These are phyloP conservation scores for Pecten maximus DNA, from an alignment of 2,888 invertebrate genomes.

Conservation along the genomic window DNA sequence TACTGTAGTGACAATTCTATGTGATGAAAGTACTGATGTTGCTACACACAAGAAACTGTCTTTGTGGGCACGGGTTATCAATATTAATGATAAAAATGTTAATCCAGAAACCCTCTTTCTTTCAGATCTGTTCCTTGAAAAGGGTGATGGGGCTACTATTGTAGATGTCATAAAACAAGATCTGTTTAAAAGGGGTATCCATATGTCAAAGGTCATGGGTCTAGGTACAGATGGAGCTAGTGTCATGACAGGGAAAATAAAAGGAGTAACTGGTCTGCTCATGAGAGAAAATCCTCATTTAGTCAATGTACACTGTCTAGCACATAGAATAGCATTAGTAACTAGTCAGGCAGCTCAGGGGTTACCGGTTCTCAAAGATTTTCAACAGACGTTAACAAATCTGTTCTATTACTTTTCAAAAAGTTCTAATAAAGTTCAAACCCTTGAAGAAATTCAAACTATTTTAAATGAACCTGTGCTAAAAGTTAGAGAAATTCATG, in stretches of 20 bases:
- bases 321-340: slow-evolving; percentile 53
- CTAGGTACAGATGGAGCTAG: slow-evolving; percentile 50
- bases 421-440: not conserved
- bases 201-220: slow-evolving; percentile 45
- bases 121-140: no score
- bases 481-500: not conserved
- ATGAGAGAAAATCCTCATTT: slow-evolving; percentile 50
- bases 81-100: no score
- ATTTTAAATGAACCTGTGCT: not conserved
- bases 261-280: slow-evolving; percentile 46
- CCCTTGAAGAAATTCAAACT: not conserved
- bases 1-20: no score
- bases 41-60: no score
- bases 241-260: slow-evolving; percentile 51
- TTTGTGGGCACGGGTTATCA: no score
- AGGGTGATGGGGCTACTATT: no score
- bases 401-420: not conserved
- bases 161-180: no score
- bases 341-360: slow-evolving; percentile 55
- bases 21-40: no score
- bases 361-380: no score
- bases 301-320: slow-evolving; percentile 53
- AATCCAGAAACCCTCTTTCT: no score
- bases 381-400: not conserved
- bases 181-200: slow-evolving; percentile 49